Conservation (phyloP, 2,888 invertebrate species). For the Ommatoiulus sabulosus region DNA sequence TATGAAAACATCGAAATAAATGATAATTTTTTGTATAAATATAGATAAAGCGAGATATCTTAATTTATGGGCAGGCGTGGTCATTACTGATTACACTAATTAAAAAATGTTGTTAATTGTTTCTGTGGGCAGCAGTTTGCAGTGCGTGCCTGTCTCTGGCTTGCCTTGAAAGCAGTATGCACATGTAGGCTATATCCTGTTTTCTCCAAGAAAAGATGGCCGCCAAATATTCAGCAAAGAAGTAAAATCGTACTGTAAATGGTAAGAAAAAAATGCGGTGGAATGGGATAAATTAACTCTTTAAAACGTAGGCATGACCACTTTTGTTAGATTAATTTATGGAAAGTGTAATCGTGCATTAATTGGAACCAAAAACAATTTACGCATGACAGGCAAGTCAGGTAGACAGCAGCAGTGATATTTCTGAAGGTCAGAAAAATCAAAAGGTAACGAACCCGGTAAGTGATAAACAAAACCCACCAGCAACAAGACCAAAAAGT, state of each 20-base stretch:
- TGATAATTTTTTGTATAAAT: background rate
- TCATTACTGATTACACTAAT: background rate
- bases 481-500: too few species aligned
- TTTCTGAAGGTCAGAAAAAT: background rate
- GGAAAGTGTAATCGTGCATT: slow-evolving; percentile 7
- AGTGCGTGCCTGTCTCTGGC: background rate
- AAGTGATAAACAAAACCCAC: background rate
- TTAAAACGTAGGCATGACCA: background rate
- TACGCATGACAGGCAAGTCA: background rate
- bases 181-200: slow-evolving; percentile 8
- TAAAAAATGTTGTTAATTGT: slow-evolving; percentile 34
- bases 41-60: slow-evolving; percentile 12
- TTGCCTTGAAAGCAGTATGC: background rate
- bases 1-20: background rate
- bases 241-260: background rate
- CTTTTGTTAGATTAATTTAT: slow-evolving; percentile 7
- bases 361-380: background rate
- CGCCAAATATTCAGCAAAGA: background rate
- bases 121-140: slow-evolving; percentile 17
- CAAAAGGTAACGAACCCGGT: background rate
- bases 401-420: background rate
- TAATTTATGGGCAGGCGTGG: slow-evolving; percentile 34
- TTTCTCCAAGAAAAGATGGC: background rate
- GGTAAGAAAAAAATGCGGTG: background rate
- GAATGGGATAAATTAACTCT: background rate